phyloP scores from a whole-genome alignment of 2,888 invertebrate genomes.

The Limnephilus marmoratus region DNA sequence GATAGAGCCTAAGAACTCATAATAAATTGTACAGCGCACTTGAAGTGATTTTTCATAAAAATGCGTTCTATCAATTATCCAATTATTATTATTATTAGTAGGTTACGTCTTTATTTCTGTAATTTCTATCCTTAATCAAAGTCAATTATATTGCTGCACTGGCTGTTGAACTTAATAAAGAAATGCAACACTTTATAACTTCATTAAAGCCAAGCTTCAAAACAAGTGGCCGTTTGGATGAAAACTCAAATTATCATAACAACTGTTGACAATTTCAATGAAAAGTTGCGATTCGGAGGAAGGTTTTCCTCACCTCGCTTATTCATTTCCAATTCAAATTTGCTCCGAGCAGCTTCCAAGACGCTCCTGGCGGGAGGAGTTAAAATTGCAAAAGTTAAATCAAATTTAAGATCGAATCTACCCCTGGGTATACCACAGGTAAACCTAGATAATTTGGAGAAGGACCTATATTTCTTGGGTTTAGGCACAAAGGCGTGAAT shows the following conservation, averaged over 20 bases:
- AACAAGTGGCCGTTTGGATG: neutral
- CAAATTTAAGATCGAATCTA: slow-evolving; percentile 60
- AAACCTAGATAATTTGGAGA: neutral
- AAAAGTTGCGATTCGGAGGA: slow-evolving; percentile 36
- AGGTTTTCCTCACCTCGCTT: slow-evolving; percentile 34
- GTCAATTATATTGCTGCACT: neutral
- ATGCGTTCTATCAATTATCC: too few species aligned
- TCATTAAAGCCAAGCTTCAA: neutral
- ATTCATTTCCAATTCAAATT: slow-evolving; percentile 57
- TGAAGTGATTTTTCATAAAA: too few species aligned
- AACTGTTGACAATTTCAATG: slow-evolving; percentile 44
- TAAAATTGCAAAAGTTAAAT: slow-evolving; percentile 62
- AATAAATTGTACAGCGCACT: too few species aligned
- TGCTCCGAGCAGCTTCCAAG: slow-evolving; percentile 29
- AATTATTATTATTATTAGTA: too few species aligned
- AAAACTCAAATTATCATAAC: slow-evolving; percentile 3
- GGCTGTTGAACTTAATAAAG: neutral
- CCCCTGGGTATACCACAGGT: slow-evolving; percentile 3
- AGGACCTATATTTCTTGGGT: neutral
- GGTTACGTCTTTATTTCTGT: too few species aligned
- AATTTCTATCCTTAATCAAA: neutral
- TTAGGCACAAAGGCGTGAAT: too few species aligned
- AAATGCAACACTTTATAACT: neutral
- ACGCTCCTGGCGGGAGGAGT: slow-evolving; percentile 31
- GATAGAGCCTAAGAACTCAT: too few species aligned